Base-by-base conservation (phyloP, 2,113 vertebrate species). In the Sterna hirundo region DNA sequence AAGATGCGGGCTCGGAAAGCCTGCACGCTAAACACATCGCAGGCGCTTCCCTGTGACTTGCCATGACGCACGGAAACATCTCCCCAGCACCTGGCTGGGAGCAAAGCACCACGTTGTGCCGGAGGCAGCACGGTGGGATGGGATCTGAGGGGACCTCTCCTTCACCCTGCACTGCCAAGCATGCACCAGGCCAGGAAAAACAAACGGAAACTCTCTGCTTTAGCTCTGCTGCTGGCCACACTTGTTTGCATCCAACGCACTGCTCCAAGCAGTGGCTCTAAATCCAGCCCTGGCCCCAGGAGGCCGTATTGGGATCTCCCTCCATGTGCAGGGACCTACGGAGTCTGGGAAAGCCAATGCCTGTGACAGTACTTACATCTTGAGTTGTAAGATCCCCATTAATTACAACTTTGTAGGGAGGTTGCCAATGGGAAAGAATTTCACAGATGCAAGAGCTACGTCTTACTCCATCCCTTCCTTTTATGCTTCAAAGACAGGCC, bases 361-460 rank as follows among this genome's bases (percentile, higher is more conserved):
- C 32, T 11, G 2, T 7, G 55, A 32, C 22, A 51, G 16, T 20
- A 15, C 4, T 34, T 9, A 64, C 38, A 54, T 19, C 79, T n/a
- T 27, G 46, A 46, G 44, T 4, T 64, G 36, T 70, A 72, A 61
- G 60, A 82, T n/a, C 46, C 64, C 40, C 60, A 22, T 75, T 87
- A 87, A 81, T 85, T 77, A 58, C 5, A 8, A 8, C 61, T 84
- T 72, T 38, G 42, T 42, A 72, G 52, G 47, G 68, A 88, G 36
- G 42, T 42, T 93, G 83, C 83, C 93, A 90, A 29, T 38, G 75
- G 62, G 82, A 94, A 97, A 90, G 66, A 77, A 85, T 66, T 78
- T 83, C 68, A 72, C 82, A 69, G 58, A 90, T 70, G 46, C 58
- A 42, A 91, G 90, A 80, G 66, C 49, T 90, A 27, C 34, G 7